Base-by-base conservation (phyloP, 2,797 vertebrate species). In the Muraenolepis orangiensis region DNA sequence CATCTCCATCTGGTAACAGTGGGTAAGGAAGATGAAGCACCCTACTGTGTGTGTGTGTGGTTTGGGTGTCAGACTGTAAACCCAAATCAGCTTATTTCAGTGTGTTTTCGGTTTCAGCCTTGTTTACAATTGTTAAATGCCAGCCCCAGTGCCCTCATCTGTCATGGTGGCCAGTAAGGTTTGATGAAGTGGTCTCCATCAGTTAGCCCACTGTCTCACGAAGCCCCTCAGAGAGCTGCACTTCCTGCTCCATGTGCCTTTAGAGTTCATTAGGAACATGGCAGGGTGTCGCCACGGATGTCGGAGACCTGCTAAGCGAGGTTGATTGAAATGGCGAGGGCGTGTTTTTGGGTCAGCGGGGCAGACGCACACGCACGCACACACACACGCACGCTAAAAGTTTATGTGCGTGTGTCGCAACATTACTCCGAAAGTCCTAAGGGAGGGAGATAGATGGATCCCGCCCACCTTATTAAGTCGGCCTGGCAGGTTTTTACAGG, bases 101-200 rank as follows among this genome's bases (percentile, higher is more conserved):
- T 38, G 46, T 51, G 46, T n/a, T 5, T n/a, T 51, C 18, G 11
- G 46, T 51, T n/a, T 20, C 46, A n/a, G 46, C 46, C 46, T 51
- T 0, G 46, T 51, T 51, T 4, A n/a, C 18, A n/a, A 18, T 46
- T 16, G 46, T 51, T 51, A n/a, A 88, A 86, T 73, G 80, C 85
- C 87, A 85, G 66, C 69, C 82, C 77, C 77, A 80, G 89, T 89
- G 84, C 84, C 74, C 88, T n/a, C 80, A 86, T 79, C 74, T 67
- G 77, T 75, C 77, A 74, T 0, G 76, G 72, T 26, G 16, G 68
- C 85, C 76, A 81, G 77, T 34, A 7, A 5, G 18, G 28, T 31
- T 30, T 72, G 70, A 86, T 85, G 74, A 78, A 82, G 80, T 20
- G 28, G 61, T 10, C 30, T 28, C 69, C 12, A 30, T 7, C 30